A percentile compares a stretch with the other conserved stretches of the same genome.
These are phyloP conservation scores for Recurvirostra avosetta DNA, from an alignment of 2,113 vertebrate species.

Conservation along the genomic window DNA sequence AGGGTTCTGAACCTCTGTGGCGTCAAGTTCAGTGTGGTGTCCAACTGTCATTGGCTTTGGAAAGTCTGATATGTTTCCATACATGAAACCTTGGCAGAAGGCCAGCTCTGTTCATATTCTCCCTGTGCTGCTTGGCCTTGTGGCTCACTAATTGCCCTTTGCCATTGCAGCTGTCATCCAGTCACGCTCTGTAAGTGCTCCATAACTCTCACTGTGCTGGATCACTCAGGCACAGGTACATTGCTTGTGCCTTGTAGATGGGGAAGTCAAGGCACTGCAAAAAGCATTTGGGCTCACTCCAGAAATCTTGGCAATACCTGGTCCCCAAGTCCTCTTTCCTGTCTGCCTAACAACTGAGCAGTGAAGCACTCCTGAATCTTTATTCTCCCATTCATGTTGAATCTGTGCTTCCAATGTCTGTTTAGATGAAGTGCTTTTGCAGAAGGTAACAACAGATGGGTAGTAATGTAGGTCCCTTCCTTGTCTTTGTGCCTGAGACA, in stretches of 20 bases:
- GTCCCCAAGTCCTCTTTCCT: background rate
- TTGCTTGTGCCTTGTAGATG: background rate
- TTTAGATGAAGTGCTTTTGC: background rate
- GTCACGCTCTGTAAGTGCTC: background rate
- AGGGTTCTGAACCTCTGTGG: background rate
- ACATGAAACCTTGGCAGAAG: background rate
- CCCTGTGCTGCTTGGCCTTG: background rate
- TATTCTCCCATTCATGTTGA: background rate
- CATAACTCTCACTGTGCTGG: background rate
- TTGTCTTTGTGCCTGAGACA: background rate
- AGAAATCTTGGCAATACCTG: background rate
- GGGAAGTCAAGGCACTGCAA: background rate
- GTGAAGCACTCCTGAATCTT: background rate
- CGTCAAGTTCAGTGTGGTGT: background rate
- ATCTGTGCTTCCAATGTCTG: background rate
- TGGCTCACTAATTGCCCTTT: background rate
- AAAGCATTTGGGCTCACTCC: background rate
- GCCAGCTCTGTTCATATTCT: background rate
- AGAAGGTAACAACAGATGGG: conserved; percentile 33
- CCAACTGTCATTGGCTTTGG: background rate
- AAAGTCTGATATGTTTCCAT: background rate
- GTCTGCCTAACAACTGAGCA: background rate
- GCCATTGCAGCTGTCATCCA: background rate
- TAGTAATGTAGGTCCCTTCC: background rate
- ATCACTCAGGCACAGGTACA: fast-evolving